phyloP scores from a whole-genome alignment of 2,797 vertebrate species.

The Rhinatrema bivittatum region DNA sequence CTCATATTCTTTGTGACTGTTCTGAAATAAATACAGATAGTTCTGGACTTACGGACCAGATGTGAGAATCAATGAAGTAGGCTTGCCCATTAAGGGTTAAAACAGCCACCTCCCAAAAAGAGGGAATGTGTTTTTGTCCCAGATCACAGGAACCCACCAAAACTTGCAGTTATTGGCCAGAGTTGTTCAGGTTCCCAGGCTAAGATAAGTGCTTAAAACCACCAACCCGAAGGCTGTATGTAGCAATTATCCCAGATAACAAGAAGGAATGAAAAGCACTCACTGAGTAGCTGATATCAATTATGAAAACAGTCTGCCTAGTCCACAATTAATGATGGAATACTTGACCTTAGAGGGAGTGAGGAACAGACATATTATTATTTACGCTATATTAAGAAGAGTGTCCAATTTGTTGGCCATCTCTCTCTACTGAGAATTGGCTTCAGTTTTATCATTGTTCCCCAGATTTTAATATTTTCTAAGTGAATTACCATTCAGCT shows the following conservation, averaged over 20 bases:
- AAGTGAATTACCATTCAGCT: conserved; percentile 68
- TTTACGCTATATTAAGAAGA: conserved; percentile 81
- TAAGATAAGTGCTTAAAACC: too few species aligned
- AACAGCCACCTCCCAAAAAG: too few species aligned
- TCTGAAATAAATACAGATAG: too few species aligned
- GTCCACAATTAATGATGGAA: conserved; percentile 72
- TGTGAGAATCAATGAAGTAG: too few species aligned
- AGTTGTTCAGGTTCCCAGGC: too few species aligned
- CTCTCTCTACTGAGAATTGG: conserved; percentile 56
- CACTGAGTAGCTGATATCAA: conserved; percentile 63
- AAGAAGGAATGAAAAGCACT: conserved; percentile 51
- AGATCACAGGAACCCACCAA: too few species aligned
- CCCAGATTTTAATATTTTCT: conserved; percentile 70
- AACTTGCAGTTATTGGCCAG: too few species aligned
- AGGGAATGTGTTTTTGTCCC: too few species aligned
- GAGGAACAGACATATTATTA: conserved; percentile 70
- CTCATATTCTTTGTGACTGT: too few species aligned
- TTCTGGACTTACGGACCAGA: too few species aligned
- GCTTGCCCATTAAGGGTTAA: too few species aligned
- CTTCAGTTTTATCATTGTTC: conserved; percentile 71
- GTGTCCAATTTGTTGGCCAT: conserved; percentile 68
- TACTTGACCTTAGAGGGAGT: conserved; percentile 65
- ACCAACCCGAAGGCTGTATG: conserved; percentile 28
- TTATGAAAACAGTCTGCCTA: conserved; percentile 59
- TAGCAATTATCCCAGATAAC: conserved; percentile 45